phyloP scores from a whole-genome alignment of 2,888 invertebrate species.

The Boloria euphrosyne region DNA sequence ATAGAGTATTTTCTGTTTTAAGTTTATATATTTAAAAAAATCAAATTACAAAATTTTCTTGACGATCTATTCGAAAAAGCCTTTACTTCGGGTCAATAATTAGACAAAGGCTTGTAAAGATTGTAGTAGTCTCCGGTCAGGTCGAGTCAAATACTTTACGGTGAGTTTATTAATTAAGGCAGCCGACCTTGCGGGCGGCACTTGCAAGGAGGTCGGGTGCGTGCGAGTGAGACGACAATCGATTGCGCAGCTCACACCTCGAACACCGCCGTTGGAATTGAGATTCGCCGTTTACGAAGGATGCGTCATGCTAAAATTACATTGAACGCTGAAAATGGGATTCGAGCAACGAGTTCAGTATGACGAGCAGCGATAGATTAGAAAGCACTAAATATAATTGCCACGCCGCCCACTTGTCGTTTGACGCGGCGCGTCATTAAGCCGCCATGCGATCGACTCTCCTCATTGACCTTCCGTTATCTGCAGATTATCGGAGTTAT shows the following conservation, averaged over 20 bases:
- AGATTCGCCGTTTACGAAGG: conserved; percentile 24
- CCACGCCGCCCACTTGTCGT: conserved; percentile 20
- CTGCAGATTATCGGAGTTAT: conserved; percentile 65
- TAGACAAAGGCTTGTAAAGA: conserved; percentile 79
- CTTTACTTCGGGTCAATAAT: conserved; percentile 74
- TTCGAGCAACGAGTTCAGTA: too few species aligned
- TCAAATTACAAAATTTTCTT: conserved; percentile 26
- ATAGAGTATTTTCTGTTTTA: too few species aligned
- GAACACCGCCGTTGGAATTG: conserved; percentile 25
- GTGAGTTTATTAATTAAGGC: conserved; percentile 82
- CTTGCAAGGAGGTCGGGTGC: conserved; percentile 79
- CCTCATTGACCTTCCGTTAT: conserved; percentile 80
- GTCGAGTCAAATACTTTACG: conserved; percentile 82
- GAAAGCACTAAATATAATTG: conserved; percentile 8
- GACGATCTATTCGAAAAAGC: conserved; percentile 59
- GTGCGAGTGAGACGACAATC: conserved; percentile 58
- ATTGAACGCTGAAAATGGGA: conserved; percentile 15
- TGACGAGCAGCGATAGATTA: conserved; percentile 16
- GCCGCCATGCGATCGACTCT: conserved; percentile 70
- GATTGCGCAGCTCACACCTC: conserved; percentile 36
- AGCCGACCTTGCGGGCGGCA: conserved; percentile 80
- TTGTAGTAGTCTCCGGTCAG: conserved; percentile 71
- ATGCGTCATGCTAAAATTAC: conserved; percentile 22
- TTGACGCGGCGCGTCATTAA: conserved; percentile 49
- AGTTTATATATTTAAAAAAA: too few species aligned